Base-by-base conservation (phyloP, 2,888 invertebrate genomes). In the Pristionchus entomophagus region DNA sequence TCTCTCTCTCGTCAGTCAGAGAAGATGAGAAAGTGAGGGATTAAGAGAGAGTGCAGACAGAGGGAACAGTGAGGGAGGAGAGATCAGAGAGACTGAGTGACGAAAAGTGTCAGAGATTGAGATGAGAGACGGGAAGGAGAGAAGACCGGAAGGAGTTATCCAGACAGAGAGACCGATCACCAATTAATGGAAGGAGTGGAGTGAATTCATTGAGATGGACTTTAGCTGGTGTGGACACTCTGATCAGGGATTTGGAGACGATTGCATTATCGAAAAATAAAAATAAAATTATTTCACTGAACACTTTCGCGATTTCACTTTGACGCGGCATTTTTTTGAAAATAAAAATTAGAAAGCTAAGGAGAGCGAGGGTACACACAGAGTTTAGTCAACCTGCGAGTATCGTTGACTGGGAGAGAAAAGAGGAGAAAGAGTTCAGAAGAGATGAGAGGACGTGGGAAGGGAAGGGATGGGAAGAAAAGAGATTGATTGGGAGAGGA, bases 381-480 rank as follows among this genome's bases (percentile, higher is more conserved):
- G 12, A 32, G 73, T 41, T 38, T 41, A 73, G 73, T 38, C n/a
- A 73, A 73, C 41, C 41, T 73, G 10, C 2, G 45, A 35, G 41
- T 73, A 73, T 73, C 73, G 73, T 38, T 73, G 73, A n/a, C 73
- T 51, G 38, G 51, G 35, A 41, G 53, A 56, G 53, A 41, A 49
- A 53, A 80, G 80, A 80, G 80, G 80, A 51, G 53, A 80, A 80
- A 80, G 32, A 80, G 53, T 51, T 80, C 19, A 32, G 32, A 53
- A 80, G 80, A 51, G 73, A 38, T 73, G 41, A 41, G 35, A 38
- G 73, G 41, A 45, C 73, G 73, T 73, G 73, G 73, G 73, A 26
- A 41, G 73, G 45, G n/a, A 41, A 10, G 45, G 65, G 65, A 65
- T 5, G 29, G 22, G 35, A 22, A 19, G n/a, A 29, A n/a, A 45